These are phyloP conservation scores for Pseudochromis fuscus DNA, from an alignment of 2,797 vertebrate genomes.

Conservation along the genomic window DNA sequence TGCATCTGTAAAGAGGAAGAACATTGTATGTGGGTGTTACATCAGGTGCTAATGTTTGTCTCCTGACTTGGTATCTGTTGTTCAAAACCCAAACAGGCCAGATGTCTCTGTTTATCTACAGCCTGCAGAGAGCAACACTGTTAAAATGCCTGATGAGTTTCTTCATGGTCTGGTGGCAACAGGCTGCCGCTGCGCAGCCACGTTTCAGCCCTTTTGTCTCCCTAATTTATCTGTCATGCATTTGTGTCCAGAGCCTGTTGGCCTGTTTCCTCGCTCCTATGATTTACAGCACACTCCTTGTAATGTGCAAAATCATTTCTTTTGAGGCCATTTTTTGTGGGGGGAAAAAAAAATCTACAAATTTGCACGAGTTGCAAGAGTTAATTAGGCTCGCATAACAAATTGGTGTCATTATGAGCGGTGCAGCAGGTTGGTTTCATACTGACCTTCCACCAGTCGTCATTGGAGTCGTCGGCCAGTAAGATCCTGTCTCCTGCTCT, in stretches of 20 bases:
- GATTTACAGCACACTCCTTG: conserved; percentile 50
- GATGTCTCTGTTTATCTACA: conserved; percentile 59
- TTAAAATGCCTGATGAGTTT: conserved; percentile 57
- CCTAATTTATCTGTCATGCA: conserved; percentile 58
- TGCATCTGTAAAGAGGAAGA: no score
- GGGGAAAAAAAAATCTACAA: background rate
- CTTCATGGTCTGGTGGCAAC: conserved; percentile 58
- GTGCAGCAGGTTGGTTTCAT: background rate
- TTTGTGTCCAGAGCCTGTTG: conserved; percentile 43
- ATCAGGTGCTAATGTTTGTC: conserved; percentile 25
- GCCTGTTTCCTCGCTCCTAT: conserved; percentile 30
- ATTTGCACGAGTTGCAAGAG: no score
- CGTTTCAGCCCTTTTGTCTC: conserved; percentile 49
- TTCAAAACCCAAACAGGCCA: conserved; percentile 47
- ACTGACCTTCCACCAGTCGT: conserved; percentile 98
- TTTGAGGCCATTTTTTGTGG: background rate
- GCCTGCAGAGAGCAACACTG: conserved; percentile 49
- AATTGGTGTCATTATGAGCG: background rate
- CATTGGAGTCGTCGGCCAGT: conserved; percentile 93
- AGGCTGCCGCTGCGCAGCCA: conserved; percentile 30
- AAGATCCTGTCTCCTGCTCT: conserved; percentile 96
- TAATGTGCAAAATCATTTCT: conserved; percentile 47
- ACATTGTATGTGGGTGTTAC: conserved; percentile 15
- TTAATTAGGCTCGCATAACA: background rate
- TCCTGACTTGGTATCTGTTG: conserved; percentile 33